Base-by-base conservation (phyloP, 2,888 invertebrate genomes). In the Parapristionchus giblindavisi region DNA sequence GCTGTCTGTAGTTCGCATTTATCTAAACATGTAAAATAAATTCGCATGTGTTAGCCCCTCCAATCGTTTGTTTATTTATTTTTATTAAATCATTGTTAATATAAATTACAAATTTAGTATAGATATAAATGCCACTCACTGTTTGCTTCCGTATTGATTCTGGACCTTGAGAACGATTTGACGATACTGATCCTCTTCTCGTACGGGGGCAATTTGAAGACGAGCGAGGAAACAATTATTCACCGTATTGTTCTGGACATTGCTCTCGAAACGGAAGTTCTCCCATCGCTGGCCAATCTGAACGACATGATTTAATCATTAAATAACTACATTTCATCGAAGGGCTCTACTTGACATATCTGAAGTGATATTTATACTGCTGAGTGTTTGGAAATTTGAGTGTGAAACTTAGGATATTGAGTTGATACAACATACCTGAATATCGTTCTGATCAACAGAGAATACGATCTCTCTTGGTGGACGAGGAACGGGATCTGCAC, bases 381-480 rank as follows among this genome's bases (percentile, higher is more conserved):
- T n/a, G n/a, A n/a, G n/a, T n/a, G n/a, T n/a, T n/a, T n/a, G 48
- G 14, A 48, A 48, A 48, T 48, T 48, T 11, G n/a, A n/a, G n/a
- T n/a, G n/a, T n/a, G n/a, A n/a, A n/a, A n/a, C n/a, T 6, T 29
- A 34, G 34, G 14, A 14, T 4, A 60, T 32, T 60, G 11, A 32
- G 27, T 8, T n/a, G 4, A 4, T 4, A 60, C 14, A 48, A 14
- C 17, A 3, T 60, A 83, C 83, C 77, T 83, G 82, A 61, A 83
- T 80, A 73, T 87, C 87, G 73, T 87, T 85, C 54, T 83, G 79
- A 73, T 87, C 87, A 56, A 87, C 81, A 51, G 80, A 78, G 79
- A 87, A 87, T 60, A 85, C 81, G 65, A 87, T 79, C 38, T 87
- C 87, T 63, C 87, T 78, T 8, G 87, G 87, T 38, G 87, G 87